phyloP scores from a whole-genome alignment of 2,797 vertebrate genomes.

The Enteromius argenteus region DNA sequence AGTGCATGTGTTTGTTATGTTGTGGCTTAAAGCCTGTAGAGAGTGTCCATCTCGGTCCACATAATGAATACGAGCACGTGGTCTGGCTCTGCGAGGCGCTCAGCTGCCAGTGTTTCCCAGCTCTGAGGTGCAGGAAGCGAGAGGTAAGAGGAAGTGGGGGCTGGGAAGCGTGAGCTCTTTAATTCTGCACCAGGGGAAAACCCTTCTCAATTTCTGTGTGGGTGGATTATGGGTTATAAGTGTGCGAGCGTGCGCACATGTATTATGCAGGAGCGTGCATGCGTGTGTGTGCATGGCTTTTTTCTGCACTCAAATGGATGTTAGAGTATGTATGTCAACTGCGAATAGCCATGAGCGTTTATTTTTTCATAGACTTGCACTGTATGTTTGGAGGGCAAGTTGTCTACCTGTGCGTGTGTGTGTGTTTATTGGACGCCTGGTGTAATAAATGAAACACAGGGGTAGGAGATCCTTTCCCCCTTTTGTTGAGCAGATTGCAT shows the following conservation, averaged over 20 bases:
- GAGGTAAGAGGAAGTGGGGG: constrained; percentile 18
- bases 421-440: constrained; percentile 9
- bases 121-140: constrained; percentile 22
- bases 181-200: constrained; percentile 51
- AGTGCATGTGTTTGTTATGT: constrained; percentile 17
- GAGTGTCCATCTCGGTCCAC: constrained; percentile 7
- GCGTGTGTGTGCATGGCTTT: constrained; percentile 3
- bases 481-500: constrained; percentile 27
- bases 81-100: constrained; percentile 18
- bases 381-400: neutral
- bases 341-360: neutral
- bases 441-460: constrained; percentile 50
- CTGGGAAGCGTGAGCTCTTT: constrained; percentile 34
- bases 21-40: constrained; percentile 33
- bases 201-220: constrained; percentile 46
- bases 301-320: constrained; percentile 24
- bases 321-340: constrained; percentile 6
- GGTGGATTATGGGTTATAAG: constrained; percentile 44
- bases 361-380: constrained; percentile 15
- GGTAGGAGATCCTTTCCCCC: neutral
- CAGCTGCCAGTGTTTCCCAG: constrained; percentile 49
- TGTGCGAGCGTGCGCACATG: constrained; percentile 21
- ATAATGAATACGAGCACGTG: constrained; percentile 34
- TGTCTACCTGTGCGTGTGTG: constrained; percentile 1
- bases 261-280: neutral